Evolutionary conservation across 2,888 invertebrate species (phyloP).

Genomic region (Crossocerus cetratus): DNA sequence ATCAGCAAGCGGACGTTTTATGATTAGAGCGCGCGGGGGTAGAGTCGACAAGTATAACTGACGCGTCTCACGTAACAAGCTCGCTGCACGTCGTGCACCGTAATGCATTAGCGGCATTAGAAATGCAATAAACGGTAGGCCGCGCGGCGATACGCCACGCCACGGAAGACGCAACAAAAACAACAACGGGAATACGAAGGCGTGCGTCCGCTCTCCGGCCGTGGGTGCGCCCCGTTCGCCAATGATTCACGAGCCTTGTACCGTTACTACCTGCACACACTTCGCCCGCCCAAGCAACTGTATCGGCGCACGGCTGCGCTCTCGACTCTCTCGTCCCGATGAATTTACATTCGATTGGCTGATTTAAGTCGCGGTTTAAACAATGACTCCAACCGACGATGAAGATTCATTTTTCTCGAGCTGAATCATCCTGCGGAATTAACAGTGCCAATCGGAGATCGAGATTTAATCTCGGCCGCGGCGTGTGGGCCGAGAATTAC

Average conservation of each 20-base stretch:
- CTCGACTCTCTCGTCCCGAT: too few species aligned
- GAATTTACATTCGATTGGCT: too few species aligned
- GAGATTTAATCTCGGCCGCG: slow-evolving; percentile 37
- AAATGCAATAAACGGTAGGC: slow-evolving; percentile 49
- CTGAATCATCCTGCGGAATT: slow-evolving; percentile 4
- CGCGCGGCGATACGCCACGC: slow-evolving; percentile 33
- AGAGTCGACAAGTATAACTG: background rate
- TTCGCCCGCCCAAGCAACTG: slow-evolving; percentile 5
- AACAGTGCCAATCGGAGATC: slow-evolving; percentile 45
- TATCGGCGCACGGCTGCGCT: too few species aligned
- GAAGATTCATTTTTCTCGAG: too few species aligned
- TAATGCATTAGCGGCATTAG: slow-evolving; percentile 51
- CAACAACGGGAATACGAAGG: slow-evolving; percentile 29
- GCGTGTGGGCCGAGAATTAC: slow-evolving; percentile 45
- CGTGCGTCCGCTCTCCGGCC: slow-evolving; percentile 18
- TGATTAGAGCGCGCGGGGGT: background rate
- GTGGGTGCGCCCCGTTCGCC: slow-evolving; percentile 60
- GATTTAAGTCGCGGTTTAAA: too few species aligned
- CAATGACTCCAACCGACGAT: too few species aligned
- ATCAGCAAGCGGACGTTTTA: background rate
- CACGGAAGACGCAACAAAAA: slow-evolving; percentile 55
- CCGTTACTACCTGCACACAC: slow-evolving; percentile 66
- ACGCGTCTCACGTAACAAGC: slow-evolving; percentile 36
- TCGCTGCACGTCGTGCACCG: slow-evolving; percentile 22
- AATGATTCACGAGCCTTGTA: slow-evolving; percentile 59